Conservation (phyloP, 2,797 vertebrate genomes). For the Lepus oiostolus region DNA sequence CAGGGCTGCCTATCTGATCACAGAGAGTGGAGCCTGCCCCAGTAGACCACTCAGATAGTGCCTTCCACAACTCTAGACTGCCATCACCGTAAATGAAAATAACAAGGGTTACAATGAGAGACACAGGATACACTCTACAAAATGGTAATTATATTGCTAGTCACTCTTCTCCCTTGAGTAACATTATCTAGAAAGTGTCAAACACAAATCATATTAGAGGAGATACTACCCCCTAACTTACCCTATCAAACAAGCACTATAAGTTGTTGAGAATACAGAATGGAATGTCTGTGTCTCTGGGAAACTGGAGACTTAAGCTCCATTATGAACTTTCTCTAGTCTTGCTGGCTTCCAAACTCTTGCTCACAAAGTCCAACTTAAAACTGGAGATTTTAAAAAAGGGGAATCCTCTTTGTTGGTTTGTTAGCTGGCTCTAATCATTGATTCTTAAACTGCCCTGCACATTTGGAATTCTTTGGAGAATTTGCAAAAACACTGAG, state of each 20-base stretch:
- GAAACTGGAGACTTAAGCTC: neutral
- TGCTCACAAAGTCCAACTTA: neutral
- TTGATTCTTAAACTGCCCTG: neutral
- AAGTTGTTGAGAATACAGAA: neutral
- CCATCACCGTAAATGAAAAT: slow-evolving; percentile 52
- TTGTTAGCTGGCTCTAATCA: neutral
- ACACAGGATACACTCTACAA: neutral
- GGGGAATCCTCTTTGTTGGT: neutral
- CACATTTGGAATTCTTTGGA: neutral
- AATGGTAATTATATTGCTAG: neutral
- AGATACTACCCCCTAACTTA: neutral
- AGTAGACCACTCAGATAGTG: neutral
- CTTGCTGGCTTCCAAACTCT: neutral
- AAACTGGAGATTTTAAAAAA: neutral
- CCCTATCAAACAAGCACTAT: neutral
- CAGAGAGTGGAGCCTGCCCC: neutral
- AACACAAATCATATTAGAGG: slow-evolving; percentile 17
- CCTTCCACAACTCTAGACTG: neutral
- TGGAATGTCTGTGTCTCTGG: neutral
- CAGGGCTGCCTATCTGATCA: neutral
- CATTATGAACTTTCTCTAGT: neutral
- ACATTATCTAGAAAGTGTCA: slow-evolving; percentile 24
- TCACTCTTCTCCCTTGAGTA: neutral
- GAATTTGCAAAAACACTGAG: neutral
- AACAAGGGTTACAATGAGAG: neutral